Evolutionary conservation across 1,140 invertebrate genomes (phyloP), one percentile per base, ranked within the genome.

Genomic region (Proctacanthus coquilletti): DNA sequence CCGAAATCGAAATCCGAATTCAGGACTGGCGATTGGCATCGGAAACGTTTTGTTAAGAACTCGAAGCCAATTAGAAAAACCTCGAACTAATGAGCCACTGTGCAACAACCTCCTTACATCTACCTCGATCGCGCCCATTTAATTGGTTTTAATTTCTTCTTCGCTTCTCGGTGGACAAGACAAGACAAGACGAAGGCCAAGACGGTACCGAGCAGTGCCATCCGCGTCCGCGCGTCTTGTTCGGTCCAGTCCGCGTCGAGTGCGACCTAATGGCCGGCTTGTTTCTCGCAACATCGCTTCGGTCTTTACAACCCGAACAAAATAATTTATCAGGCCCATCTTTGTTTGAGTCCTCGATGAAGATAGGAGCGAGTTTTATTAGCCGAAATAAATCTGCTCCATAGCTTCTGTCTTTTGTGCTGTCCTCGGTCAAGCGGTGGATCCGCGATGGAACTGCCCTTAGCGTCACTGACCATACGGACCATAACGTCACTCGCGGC

Each of bases 21-120:
- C n/a, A n/a, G n/a, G n/a, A n/a, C n/a, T n/a, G n/a, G n/a, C 32
- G 32, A 34, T 34, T 34, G 32, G 32, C 32, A 34, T 34, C 32
- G 32, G 17, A 34, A 34, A 34, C 32, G 32, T 34, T 34, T 34
- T 34, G 32, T 18, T 34, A 15, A 34, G 32, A 34, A 34, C 14
- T 34, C 32, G 32, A 34, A 17, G 32, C 32, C 32, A 34, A 34
- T 34, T 34, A 34, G 32, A 34, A 34, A 34, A 34, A 34, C 32
- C 18, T 18, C 14, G 18, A 34, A 34, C 32, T 34, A 34, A 34
- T 34, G 32, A 34, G 32, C 32, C 32, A 34, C 32, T 34, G 32
- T 34, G 32, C 32, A 17, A 34, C 32, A 34, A 34, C 32, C 14
- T 13, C 17, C 17, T 34, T 32, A 8, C 15, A 8, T 29, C n/a